phyloP scores from a whole-genome alignment of 2,797 vertebrate species.

The Anomalospiza imberbis region DNA sequence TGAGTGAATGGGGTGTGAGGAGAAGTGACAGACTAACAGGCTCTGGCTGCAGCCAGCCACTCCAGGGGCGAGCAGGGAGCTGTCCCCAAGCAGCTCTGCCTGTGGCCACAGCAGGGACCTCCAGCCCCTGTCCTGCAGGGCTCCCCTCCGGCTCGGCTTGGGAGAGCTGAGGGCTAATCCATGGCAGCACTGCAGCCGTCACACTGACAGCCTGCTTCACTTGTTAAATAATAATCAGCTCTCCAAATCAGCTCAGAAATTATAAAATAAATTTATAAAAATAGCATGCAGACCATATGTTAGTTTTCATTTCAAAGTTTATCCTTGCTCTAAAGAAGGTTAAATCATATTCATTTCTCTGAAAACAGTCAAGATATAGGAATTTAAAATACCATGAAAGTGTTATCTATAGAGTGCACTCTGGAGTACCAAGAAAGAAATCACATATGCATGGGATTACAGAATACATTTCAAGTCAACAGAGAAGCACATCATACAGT shows the following conservation, averaged over 20 bases:
- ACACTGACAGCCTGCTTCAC: background rate
- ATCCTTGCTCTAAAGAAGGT: conserved; percentile 68
- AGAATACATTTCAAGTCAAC: conserved; percentile 63
- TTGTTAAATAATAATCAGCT: conserved; percentile 56
- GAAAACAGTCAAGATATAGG: conserved; percentile 68
- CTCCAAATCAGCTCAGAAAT: conserved; percentile 57
- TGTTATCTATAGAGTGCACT: conserved; percentile 68
- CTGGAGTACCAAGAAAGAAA: conserved; percentile 57
- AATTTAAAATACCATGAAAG: conserved; percentile 67
- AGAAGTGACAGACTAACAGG: conserved; percentile 49
- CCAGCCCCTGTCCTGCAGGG: background rate
- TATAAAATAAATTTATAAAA: conserved; percentile 64
- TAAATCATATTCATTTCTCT: conserved; percentile 66
- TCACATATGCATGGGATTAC: conserved; percentile 66
- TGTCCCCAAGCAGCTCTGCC: background rate
- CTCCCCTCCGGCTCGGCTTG: background rate
- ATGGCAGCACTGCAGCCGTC: background rate
- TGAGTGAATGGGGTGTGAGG: conserved; percentile 17
- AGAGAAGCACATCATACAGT: conserved; percentile 53
- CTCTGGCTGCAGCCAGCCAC: background rate
- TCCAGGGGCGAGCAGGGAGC: background rate
- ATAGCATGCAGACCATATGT: conserved; percentile 64
- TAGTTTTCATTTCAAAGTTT: conserved; percentile 70
- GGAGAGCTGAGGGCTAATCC: background rate
- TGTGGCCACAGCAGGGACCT: background rate